Conservation (phyloP, 2,888 invertebrate genomes). For the Cheilosia grossa region DNA sequence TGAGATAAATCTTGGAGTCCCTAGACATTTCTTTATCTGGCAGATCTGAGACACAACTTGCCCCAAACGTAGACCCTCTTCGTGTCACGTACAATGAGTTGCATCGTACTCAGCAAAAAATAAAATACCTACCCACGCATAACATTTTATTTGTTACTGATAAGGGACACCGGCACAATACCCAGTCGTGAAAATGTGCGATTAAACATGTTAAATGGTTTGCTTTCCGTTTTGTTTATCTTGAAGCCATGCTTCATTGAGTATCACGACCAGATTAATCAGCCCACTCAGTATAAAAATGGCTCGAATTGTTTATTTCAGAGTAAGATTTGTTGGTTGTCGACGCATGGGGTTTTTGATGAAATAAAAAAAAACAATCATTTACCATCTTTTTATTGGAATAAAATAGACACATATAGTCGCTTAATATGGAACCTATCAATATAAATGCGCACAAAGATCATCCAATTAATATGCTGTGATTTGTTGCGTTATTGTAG, state of each 20-base stretch:
- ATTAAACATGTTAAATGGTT: constrained; percentile 48
- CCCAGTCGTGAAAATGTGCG: constrained; percentile 35
- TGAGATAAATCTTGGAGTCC: constrained; percentile 26
- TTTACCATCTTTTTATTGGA: too few species aligned
- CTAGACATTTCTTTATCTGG: constrained; percentile 3
- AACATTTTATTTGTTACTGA: constrained; percentile 23
- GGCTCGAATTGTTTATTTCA: background rate
- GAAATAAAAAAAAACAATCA: too few species aligned
- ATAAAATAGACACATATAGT: too few species aligned
- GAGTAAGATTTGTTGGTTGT: background rate
- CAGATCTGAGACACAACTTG: background rate
- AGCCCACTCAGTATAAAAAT: background rate
- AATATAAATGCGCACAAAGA: too few species aligned
- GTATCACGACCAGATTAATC: constrained; percentile 17
- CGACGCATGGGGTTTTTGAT: too few species aligned
- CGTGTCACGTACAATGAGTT: constrained; percentile 33
- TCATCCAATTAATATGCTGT: too few species aligned
- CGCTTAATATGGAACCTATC: too few species aligned
- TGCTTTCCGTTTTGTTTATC: constrained; percentile 43
- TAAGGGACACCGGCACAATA: constrained; percentile 15
- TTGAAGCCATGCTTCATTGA: constrained; percentile 27
- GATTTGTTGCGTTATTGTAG: too few species aligned
- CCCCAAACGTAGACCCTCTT: background rate
- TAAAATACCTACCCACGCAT: constrained; percentile 2
- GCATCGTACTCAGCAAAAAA: constrained; percentile 18